phyloP scores from a whole-genome alignment of 2,888 invertebrate genomes.

The Gasteruption jaculator region DNA sequence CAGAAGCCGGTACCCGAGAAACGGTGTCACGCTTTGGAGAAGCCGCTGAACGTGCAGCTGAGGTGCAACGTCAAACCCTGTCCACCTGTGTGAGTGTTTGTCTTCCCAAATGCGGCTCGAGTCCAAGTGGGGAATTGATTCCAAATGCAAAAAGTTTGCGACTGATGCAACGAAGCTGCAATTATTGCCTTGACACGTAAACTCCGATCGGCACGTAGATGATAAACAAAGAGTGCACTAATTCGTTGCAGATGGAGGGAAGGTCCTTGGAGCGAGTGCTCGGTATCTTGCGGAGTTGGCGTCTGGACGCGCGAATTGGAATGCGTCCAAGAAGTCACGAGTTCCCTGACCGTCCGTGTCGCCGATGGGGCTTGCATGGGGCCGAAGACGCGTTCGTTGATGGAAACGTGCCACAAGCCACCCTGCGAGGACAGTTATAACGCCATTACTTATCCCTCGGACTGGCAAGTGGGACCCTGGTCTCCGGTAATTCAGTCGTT shows the following conservation, averaged over 20 bases:
- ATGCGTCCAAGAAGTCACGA: constrained; percentile 63
- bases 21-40: constrained; percentile 62
- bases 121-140: too few relatives aligned
- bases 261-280: constrained; percentile 76
- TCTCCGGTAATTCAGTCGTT: constrained; percentile 53
- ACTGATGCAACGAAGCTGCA: not conserved
- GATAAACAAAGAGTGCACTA: not conserved
- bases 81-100: constrained; percentile 59
- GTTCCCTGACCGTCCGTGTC: constrained; percentile 56
- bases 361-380: constrained; percentile 61
- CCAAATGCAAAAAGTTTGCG: too few relatives aligned
- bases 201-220: too few relatives aligned
- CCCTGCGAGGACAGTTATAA: constrained; percentile 39
- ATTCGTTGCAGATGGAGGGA: constrained; percentile 61
- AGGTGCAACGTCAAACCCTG: constrained; percentile 75
- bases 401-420: constrained; percentile 50
- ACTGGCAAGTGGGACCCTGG: constrained; percentile 60
- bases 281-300: constrained; percentile 70
- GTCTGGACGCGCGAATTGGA: constrained; percentile 67
- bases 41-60: constrained; percentile 55
- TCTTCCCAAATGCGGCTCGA: too few relatives aligned
- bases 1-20: constrained; percentile 61
- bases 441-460: constrained; percentile 22
- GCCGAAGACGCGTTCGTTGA: constrained; percentile 51
- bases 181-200: not conserved